Evolutionary conservation across 2,797 vertebrate species (phyloP).

Genomic region (Neosalanx taihuensis): DNA sequence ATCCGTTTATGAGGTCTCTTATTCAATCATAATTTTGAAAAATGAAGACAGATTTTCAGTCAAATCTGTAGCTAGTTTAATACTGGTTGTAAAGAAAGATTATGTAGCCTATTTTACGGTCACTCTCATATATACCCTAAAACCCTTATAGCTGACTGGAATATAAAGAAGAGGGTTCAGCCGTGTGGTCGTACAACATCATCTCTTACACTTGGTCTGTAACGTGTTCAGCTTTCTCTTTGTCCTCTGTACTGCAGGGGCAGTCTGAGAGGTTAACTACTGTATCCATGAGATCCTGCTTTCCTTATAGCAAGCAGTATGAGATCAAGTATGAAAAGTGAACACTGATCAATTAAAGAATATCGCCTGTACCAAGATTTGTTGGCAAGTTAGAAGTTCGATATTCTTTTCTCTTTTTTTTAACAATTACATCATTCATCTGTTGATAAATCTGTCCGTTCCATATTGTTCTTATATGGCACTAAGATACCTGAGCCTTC

Average conservation of each 20-base stretch:
- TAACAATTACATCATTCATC: not conserved
- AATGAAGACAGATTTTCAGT: constrained; percentile 16
- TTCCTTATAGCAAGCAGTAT: constrained; percentile 60
- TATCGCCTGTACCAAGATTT: constrained; percentile 21
- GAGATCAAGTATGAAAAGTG: constrained; percentile 63
- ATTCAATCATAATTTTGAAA: constrained; percentile 3
- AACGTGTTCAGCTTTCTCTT: constrained; percentile 41
- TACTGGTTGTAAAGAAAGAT: constrained; percentile 24
- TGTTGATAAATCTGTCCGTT: constrained; percentile 15
- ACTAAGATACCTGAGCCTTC: constrained; percentile 32
- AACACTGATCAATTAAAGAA: constrained; percentile 49
- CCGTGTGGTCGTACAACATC: constrained; percentile 16
- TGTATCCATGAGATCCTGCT: constrained; percentile 56
- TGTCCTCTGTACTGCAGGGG: constrained; percentile 54
- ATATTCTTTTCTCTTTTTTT: too few relatives aligned
- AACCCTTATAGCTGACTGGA: constrained; percentile 36
- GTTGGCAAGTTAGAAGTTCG: not conserved
- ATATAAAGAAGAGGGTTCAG: constrained; percentile 32
- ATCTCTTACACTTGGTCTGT: constrained; percentile 28
- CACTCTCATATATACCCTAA: constrained; percentile 23
- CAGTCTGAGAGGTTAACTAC: constrained; percentile 55
- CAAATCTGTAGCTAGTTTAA: constrained; percentile 9
- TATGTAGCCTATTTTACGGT: constrained; percentile 27
- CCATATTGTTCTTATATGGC: constrained; percentile 14
- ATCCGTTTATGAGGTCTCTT: constrained; percentile 22